Percentiles rank a stretch among this genome's conserved stretches.
These are phyloP conservation scores for Eulemur albifrons DNA, from an alignment of 2,797 vertebrate species.

Conservation along the genomic window DNA sequence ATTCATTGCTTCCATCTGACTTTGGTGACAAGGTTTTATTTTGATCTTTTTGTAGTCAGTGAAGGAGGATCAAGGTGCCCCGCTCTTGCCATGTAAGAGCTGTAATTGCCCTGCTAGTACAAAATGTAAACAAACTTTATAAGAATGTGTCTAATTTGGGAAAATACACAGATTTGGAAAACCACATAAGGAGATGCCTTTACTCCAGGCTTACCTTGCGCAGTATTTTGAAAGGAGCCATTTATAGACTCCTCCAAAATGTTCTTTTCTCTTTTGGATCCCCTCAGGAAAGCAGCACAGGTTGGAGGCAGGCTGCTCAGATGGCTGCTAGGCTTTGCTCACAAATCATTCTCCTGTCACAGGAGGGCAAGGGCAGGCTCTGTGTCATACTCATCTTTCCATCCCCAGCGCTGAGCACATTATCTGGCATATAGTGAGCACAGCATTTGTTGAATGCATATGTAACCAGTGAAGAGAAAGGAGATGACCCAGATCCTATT, in stretches of 20 bases:
- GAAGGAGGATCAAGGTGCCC: neutral
- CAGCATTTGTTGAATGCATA: neutral
- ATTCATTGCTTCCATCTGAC: neutral
- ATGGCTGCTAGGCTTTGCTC: neutral
- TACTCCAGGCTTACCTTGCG: neutral
- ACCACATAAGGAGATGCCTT: neutral
- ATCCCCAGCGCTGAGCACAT: neutral
- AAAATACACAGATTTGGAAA: neutral
- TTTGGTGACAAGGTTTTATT: neutral
- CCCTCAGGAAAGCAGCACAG: neutral
- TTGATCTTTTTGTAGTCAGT: neutral
- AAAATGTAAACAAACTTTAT: neutral
- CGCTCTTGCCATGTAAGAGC: neutral
- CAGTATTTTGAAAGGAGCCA: neutral
- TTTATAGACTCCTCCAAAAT: neutral
- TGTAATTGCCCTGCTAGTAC: neutral
- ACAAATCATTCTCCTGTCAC: too few species aligned
- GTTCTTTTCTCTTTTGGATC: neutral
- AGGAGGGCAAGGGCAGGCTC: neutral
- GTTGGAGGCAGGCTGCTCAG: neutral
- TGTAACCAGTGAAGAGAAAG: neutral
- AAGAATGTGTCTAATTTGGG: neutral
- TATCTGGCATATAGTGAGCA: neutral
- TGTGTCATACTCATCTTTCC: neutral
- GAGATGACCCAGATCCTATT: neutral